phyloP scores from a whole-genome alignment of 2,888 invertebrate species.

The Cheilosia pagana region DNA sequence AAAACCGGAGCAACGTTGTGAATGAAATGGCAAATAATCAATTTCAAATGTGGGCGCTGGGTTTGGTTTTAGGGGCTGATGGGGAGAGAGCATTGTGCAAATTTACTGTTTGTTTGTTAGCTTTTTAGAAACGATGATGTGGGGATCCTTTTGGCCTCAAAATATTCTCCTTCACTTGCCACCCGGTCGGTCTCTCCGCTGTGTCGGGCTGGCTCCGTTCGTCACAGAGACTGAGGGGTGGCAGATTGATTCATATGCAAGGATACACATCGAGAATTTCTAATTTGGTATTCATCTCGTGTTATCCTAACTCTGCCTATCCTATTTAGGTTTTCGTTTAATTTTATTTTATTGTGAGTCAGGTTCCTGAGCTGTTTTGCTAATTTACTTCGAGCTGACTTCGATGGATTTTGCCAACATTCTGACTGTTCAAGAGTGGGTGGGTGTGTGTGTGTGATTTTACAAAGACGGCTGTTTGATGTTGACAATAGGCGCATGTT shows the following conservation, averaged over 20 bases:
- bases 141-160: slow-evolving; percentile 47
- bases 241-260: slow-evolving; percentile 59
- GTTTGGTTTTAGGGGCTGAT: slow-evolving; percentile 30
- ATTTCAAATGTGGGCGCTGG: slow-evolving; percentile 66
- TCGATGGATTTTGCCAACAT: slow-evolving; percentile 40
- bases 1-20: slow-evolving; percentile 58
- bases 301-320: slow-evolving; percentile 64
- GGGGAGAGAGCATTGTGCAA: slow-evolving; percentile 34
- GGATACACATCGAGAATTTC: slow-evolving; percentile 50
- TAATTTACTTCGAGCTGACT: slow-evolving; percentile 68
- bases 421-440: background rate
- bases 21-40: slow-evolving; percentile 72
- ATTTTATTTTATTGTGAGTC: slow-evolving; percentile 72
- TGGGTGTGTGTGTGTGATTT: slow-evolving; percentile 6
- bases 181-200: background rate
- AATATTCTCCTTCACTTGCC: slow-evolving; percentile 7
- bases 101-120: slow-evolving; percentile 66
- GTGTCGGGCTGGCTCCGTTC: background rate
- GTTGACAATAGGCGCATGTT: slow-evolving; percentile 33
- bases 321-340: slow-evolving; percentile 70
- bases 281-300: slow-evolving; percentile 70
- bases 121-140: slow-evolving; percentile 54
- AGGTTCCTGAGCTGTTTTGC: slow-evolving; percentile 72
- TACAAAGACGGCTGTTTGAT: background rate
- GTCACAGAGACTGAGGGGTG: background rate